A percentile compares a stretch with the other conserved stretches of the same genome.
Evolutionary conservation across 2,113 vertebrate species (phyloP).

Genomic region (Syngnathus scovelli): DNA sequence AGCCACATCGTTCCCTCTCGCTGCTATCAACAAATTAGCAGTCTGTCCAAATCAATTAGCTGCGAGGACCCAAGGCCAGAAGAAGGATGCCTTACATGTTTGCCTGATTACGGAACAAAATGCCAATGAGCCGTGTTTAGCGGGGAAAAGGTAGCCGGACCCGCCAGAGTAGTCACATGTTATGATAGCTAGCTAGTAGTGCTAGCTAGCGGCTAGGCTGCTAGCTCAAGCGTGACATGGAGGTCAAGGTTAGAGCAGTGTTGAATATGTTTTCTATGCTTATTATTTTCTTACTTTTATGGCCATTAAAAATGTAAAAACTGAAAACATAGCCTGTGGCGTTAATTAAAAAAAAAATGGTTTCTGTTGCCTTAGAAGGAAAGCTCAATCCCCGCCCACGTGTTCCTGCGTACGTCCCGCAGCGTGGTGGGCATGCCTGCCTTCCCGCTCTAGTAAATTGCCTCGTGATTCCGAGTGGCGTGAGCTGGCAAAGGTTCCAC

Average conservation of each 20-base stretch:
- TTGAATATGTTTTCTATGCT: slow-evolving; percentile 5
- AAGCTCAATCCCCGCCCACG: slow-evolving; percentile 29
- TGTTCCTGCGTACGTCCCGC: slow-evolving; percentile 43
- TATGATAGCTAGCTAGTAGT: too few relatives aligned
- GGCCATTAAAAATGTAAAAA: not conserved
- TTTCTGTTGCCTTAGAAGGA: slow-evolving; percentile 11
- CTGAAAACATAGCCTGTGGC: not conserved
- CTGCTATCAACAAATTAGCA: slow-evolving; percentile 88
- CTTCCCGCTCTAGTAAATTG: slow-evolving; percentile 67
- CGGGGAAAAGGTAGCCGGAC: slow-evolving; percentile 9
- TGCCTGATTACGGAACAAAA: slow-evolving; percentile 35
- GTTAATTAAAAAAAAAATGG: not conserved
- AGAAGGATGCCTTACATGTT: slow-evolving; percentile 58
- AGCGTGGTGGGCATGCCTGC: slow-evolving; percentile 55
- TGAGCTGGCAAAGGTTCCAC: slow-evolving; percentile 68
- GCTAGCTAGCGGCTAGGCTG: too few relatives aligned
- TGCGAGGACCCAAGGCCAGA: slow-evolving; percentile 64
- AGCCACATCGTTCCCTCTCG: slow-evolving; percentile 84
- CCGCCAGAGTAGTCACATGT: not conserved
- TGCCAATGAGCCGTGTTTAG: slow-evolving; percentile 8
- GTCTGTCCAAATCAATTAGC: slow-evolving; percentile 86
- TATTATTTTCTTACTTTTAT: too few relatives aligned
- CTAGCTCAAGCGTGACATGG: too few relatives aligned
- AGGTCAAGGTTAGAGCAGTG: not conserved
- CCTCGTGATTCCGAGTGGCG: slow-evolving; percentile 71